Percentiles rank a stretch among this genome's conserved stretches.
phyloP scores from a whole-genome alignment of 2,888 invertebrate species.

The Agrilus mali region DNA sequence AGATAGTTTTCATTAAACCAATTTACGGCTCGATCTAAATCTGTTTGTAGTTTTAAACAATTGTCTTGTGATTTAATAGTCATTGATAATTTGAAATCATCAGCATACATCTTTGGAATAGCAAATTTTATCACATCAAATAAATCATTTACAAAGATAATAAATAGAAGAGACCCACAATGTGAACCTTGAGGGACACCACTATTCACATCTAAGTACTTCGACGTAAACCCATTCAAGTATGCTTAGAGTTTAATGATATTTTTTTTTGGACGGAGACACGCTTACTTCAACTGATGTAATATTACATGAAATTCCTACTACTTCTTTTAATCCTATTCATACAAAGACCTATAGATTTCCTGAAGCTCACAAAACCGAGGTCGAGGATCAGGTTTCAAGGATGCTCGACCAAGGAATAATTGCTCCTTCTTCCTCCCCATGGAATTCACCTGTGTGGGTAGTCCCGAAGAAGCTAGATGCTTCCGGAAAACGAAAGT shows the following conservation, averaged over 20 bases:
- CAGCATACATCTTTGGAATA: too few species aligned
- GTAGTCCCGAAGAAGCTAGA: constrained; percentile 15
- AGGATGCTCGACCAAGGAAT: constrained; percentile 17
- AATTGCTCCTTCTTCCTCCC: constrained; percentile 15
- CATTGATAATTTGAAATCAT: too few species aligned
- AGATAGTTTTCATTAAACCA: too few species aligned
- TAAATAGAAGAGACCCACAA: too few species aligned
- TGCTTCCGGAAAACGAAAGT: constrained; percentile 20
- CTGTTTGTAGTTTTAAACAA: too few species aligned
- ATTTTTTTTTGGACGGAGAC: constrained; percentile 18
- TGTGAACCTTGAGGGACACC: too few species aligned
- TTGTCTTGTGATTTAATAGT: too few species aligned
- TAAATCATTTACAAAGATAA: too few species aligned
- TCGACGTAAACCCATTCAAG: too few species aligned
- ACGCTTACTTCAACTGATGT: constrained; percentile 13
- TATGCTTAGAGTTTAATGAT: constrained; percentile 17
- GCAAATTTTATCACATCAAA: too few species aligned
- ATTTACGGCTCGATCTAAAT: too few species aligned
- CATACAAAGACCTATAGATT: constrained; percentile 18
- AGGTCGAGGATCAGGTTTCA: constrained; percentile 18
- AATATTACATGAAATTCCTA: constrained; percentile 16
- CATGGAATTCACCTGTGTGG: constrained; percentile 17
- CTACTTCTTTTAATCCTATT: constrained; percentile 13
- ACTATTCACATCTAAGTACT: too few species aligned
- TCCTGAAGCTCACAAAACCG: constrained; percentile 20